Conservation (phyloP, 2,888 invertebrate genomes). For the Hypselothyrea guttata region DNA sequence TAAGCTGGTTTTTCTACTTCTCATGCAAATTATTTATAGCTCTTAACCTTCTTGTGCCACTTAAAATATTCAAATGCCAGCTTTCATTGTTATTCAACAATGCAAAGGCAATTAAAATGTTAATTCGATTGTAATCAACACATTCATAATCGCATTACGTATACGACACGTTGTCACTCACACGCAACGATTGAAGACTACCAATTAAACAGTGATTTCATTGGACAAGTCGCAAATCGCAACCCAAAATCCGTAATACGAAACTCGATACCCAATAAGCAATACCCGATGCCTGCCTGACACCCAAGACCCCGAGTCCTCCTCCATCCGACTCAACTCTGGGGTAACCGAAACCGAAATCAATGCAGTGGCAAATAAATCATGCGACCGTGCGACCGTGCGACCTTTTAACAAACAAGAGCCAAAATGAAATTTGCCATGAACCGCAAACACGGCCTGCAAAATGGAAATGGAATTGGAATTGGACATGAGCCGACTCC, state of each 20-base stretch:
- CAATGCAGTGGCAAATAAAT: slow-evolving; percentile 71
- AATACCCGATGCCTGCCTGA: background rate
- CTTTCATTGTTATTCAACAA: slow-evolving; percentile 15
- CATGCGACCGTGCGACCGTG: slow-evolving; percentile 57
- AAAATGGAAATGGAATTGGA: slow-evolving; percentile 41
- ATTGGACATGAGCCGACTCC: slow-evolving; percentile 19
- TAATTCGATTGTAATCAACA: slow-evolving; percentile 54
- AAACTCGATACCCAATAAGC: slow-evolving; percentile 9
- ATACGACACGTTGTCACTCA: slow-evolving; percentile 46
- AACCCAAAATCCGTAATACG: slow-evolving; percentile 16
- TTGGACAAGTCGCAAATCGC: slow-evolving; percentile 33
- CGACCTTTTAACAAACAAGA: slow-evolving; percentile 60
- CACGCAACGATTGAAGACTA: slow-evolving; percentile 18
- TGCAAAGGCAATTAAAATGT: slow-evolving; percentile 57
- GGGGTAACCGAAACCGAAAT: slow-evolving; percentile 46
- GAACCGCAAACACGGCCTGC: slow-evolving; percentile 48
- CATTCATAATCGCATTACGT: slow-evolving; percentile 64
- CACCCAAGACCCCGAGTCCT: no score
- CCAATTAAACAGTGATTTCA: slow-evolving; percentile 60
- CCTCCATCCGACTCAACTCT: slow-evolving; percentile 10
- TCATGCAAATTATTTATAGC: no score
- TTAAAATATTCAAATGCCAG: slow-evolving; percentile 2
- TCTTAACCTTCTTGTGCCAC: no score
- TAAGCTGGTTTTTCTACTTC: no score
- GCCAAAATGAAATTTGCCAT: slow-evolving; percentile 60